Percentiles rank a stretch among this genome's conserved stretches.
phyloP scores from a whole-genome alignment of 2,888 invertebrate genomes.

The Lathronympha strigana region DNA sequence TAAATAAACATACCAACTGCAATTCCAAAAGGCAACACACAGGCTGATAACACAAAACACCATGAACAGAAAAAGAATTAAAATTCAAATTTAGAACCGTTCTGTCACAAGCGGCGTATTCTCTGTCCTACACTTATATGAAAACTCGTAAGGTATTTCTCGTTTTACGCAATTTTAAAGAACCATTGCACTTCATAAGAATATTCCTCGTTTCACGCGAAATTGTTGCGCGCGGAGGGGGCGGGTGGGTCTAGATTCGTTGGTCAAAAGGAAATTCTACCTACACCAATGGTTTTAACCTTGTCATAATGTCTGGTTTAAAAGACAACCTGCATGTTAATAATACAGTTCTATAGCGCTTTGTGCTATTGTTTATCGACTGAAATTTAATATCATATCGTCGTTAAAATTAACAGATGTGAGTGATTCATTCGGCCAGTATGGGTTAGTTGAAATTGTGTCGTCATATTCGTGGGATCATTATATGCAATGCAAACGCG shows the following conservation, averaged over 20 bases:
- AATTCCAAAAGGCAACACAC: conserved; percentile 21
- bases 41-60: conserved; percentile 37
- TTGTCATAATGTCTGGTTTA: conserved; percentile 51
- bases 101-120: conserved; percentile 61
- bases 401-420: conserved; percentile 29
- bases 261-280: conserved; percentile 49
- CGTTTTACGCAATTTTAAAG: conserved; percentile 60
- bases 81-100: conserved; percentile 29
- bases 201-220: conserved; percentile 11
- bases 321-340: conserved; percentile 36
- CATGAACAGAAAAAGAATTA: conserved; percentile 26
- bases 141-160: conserved; percentile 66
- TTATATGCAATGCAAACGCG: too few relatives aligned
- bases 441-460: not conserved
- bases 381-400: conserved; percentile 33
- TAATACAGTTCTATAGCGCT: conserved; percentile 23
- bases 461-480: too few relatives aligned
- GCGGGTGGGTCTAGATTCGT: conserved; percentile 43
- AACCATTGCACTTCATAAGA: conserved; percentile 49
- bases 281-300: conserved; percentile 47
- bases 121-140: conserved; percentile 67
- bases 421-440: conserved; percentile 30
- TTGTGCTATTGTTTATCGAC: conserved; percentile 27
- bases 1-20: conserved; percentile 27
- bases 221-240: conserved; percentile 27